These are phyloP conservation scores for Scrobipalpa costella DNA, from an alignment of 2,888 invertebrate genomes.

Conservation along the genomic window DNA sequence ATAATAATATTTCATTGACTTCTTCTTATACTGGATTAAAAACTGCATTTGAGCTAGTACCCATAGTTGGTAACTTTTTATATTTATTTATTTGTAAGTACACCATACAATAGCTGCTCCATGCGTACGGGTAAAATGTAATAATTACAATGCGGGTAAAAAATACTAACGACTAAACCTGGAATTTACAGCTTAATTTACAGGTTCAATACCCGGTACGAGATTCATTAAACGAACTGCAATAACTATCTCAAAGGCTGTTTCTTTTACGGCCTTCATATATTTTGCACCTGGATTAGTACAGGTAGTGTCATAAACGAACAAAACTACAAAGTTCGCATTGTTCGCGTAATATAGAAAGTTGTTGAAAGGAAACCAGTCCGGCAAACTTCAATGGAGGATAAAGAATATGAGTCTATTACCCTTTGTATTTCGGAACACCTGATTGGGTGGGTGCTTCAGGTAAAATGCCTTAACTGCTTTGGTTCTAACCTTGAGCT, in stretches of 20 bases:
- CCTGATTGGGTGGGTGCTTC: constrained; percentile 5
- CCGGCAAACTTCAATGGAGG: constrained; percentile 12
- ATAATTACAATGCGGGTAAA: background rate
- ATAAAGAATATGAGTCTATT: constrained; percentile 13
- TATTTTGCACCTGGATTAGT: constrained; percentile 21
- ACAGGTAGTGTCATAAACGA: constrained; percentile 14
- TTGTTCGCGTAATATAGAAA: constrained; percentile 8
- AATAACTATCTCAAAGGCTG: background rate
- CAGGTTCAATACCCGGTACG: background rate
- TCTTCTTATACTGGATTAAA: no score
- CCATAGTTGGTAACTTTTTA: no score
- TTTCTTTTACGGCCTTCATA: constrained; percentile 1
- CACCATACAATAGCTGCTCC: no score
- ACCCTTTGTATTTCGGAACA: constrained; percentile 15
- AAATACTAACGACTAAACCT: background rate
- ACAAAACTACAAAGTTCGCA: constrained; percentile 8
- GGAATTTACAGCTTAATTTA: constrained; percentile 8
- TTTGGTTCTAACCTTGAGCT: background rate
- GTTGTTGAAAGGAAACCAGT: background rate
- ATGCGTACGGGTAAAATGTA: no score
- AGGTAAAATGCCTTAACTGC: background rate
- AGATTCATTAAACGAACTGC: background rate
- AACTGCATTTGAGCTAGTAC: no score
- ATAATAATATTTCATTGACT: no score
- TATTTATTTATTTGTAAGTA: no score